phyloP scores from a whole-genome alignment of 1,140 invertebrate genomes.

The Lethrus apterus region DNA sequence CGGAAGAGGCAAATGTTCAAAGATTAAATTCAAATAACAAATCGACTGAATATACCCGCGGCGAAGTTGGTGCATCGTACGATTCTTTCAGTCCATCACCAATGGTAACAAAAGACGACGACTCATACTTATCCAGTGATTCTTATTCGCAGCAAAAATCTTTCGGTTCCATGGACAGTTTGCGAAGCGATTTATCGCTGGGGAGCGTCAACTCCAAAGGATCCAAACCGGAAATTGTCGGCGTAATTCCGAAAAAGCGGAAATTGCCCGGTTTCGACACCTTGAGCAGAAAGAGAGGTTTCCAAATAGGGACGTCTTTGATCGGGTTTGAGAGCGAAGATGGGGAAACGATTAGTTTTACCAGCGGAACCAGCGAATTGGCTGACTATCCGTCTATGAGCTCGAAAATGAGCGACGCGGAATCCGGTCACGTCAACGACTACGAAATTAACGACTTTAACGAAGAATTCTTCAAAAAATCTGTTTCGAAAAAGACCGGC shows the following conservation, averaged over 20 bases:
- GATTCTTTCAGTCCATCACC: neutral
- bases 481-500: conserved; percentile 17
- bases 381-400: neutral
- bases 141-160: neutral
- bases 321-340: conserved; percentile 5
- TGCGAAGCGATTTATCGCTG: conserved; percentile 4
- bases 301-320: conserved; percentile 26
- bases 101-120: neutral
- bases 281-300: conserved; percentile 25
- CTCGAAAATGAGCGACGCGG: neutral
- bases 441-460: conserved; percentile 31
- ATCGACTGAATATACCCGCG: too few species aligned
- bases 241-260: conserved; percentile 25
- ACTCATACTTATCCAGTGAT: conserved; percentile 2
- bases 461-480: conserved; percentile 27
- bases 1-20: too few species aligned
- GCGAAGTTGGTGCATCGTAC: too few species aligned
- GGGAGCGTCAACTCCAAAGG: conserved; percentile 4
- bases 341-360: neutral
- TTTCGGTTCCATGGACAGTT: neutral
- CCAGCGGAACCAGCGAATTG: conserved; percentile 15
- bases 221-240: conserved; percentile 27
- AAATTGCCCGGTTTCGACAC: conserved; percentile 21
- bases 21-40: too few species aligned
- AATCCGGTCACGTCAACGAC: conserved; percentile 6